phyloP scores from a whole-genome alignment of 2,113 vertebrate species.

The Dasyurus viverrinus region DNA sequence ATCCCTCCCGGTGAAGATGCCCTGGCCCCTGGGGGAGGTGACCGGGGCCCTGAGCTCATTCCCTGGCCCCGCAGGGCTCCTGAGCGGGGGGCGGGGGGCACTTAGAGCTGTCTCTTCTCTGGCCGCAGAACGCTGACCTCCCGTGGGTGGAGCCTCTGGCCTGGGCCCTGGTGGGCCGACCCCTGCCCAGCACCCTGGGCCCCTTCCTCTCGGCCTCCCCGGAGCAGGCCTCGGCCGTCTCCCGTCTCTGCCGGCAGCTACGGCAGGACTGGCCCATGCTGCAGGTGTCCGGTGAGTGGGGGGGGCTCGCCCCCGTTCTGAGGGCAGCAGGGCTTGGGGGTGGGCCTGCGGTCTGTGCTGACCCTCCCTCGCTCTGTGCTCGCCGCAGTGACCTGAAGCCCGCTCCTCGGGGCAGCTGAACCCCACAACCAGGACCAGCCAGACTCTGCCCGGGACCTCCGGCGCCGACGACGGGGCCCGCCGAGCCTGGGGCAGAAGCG shows the following conservation, averaged over 20 bases:
- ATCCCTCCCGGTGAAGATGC: background rate
- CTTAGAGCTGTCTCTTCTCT: background rate
- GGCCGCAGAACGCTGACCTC: constrained; percentile 75
- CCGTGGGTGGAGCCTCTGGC: constrained; percentile 69
- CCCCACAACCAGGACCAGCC: background rate
- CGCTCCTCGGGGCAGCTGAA: background rate
- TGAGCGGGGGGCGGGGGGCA: too few relatives aligned
- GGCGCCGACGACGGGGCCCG: too few relatives aligned
- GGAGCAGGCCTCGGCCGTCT: constrained; percentile 74
- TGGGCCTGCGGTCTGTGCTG: background rate
- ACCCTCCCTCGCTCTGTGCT: background rate
- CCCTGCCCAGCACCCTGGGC: constrained; percentile 70
- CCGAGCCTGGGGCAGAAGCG: background rate
- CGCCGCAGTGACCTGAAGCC: background rate
- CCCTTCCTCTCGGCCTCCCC: constrained; percentile 69
- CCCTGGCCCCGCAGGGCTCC: background rate
- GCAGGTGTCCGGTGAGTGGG: constrained; percentile 53
- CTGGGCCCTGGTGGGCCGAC: constrained; percentile 63
- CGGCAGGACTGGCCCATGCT: constrained; percentile 84
- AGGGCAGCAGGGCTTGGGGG: background rate
- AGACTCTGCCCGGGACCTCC: too few relatives aligned
- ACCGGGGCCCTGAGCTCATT: background rate
- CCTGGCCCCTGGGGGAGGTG: background rate
- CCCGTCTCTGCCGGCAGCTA: constrained; percentile 71
- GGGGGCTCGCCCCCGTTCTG: too few relatives aligned